Conservation (phyloP, 2,888 invertebrate genomes). For the Oligia latruncula region DNA sequence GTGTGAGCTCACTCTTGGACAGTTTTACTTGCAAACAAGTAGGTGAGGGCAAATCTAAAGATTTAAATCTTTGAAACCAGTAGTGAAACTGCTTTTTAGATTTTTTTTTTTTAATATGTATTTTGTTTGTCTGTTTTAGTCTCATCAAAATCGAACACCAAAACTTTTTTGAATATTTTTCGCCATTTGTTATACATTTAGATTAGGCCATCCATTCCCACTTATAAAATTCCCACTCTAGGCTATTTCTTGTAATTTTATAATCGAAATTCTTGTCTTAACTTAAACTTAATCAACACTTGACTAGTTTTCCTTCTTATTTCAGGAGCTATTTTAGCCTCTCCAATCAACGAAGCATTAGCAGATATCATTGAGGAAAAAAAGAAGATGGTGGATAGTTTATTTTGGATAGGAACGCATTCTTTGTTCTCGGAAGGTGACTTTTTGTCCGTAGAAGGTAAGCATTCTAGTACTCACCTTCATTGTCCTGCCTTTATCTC, state of each 20-base stretch:
- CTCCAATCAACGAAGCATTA: slow-evolving; percentile 14
- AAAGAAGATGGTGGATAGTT: background rate
- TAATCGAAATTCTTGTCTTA: background rate
- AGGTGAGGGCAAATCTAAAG: background rate
- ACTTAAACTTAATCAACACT: background rate
- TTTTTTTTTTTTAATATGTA: too few relatives aligned
- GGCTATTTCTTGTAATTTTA: too few relatives aligned
- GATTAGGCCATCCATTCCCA: background rate
- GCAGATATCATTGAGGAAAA: slow-evolving; percentile 2
- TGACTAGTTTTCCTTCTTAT: background rate
- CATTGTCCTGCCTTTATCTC: too few relatives aligned
- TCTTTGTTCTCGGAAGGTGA: slow-evolving; percentile 27
- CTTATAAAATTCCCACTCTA: background rate
- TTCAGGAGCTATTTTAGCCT: slow-evolving; percentile 23
- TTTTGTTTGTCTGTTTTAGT: too few relatives aligned
- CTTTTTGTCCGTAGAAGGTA: slow-evolving; percentile 25
- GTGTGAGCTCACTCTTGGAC: background rate
- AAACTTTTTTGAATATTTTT: background rate
- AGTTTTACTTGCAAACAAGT: background rate
- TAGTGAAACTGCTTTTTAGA: too few relatives aligned
- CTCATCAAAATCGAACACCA: background rate
- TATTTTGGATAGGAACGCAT: slow-evolving; percentile 17
- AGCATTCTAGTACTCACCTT: background rate
- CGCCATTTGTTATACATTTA: background rate
- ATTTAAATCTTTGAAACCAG: background rate